Conservation (phyloP, 2,113 vertebrate species). For the Neomonachus schauinslandi region DNA sequence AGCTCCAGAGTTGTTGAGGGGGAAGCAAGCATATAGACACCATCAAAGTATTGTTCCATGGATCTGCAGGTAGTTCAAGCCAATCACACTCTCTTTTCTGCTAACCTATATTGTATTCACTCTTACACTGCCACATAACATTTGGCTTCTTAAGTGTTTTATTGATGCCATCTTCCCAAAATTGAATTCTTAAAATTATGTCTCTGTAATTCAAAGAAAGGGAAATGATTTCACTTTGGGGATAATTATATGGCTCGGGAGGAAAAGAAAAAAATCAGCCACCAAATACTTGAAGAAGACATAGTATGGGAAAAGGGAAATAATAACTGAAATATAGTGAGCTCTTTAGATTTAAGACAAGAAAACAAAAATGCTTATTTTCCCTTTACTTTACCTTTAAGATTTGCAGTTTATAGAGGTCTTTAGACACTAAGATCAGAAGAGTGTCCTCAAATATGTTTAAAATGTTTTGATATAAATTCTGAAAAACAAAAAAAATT, state of each 20-base stretch:
- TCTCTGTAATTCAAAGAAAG: background rate
- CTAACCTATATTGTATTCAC: background rate
- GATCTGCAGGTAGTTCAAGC: background rate
- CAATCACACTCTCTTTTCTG: background rate
- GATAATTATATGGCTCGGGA: background rate
- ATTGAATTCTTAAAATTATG: background rate
- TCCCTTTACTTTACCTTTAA: slow-evolving; percentile 70
- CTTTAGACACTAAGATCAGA: slow-evolving; percentile 72
- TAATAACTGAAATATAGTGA: background rate
- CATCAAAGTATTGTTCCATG: background rate
- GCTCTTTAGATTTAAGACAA: background rate
- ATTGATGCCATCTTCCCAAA: background rate
- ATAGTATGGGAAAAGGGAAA: background rate
- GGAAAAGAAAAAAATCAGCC: background rate
- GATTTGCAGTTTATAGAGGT: slow-evolving; percentile 78
- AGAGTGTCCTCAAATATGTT: slow-evolving; percentile 65
- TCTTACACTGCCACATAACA: background rate
- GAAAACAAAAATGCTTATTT: background rate
- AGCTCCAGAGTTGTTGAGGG: background rate
- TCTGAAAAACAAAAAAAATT: slow-evolving; percentile 64
- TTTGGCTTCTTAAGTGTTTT: background rate
- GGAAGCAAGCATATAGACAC: background rate
- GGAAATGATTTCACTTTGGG: background rate
- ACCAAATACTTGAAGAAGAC: background rate
- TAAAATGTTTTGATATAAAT: slow-evolving; percentile 63